Evolutionary conservation across 2,113 vertebrate species (phyloP), one percentile per base, ranked within the genome.

Genomic region (Callorhinus ursinus): DNA sequence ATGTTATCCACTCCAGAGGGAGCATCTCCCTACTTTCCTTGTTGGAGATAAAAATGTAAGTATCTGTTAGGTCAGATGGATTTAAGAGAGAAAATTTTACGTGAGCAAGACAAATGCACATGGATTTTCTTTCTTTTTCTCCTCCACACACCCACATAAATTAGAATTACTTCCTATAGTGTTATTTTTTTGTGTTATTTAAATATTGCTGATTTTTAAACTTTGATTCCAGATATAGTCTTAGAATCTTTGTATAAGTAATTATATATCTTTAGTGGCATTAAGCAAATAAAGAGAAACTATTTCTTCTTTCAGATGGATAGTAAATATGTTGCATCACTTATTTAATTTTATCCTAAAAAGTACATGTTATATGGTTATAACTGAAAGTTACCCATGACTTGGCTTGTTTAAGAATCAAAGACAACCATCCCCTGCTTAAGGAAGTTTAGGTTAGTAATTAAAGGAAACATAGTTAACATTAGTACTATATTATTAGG

Each of bases 21-120:
- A 97, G 36, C 42, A 93, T 53, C 59, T 95, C 8, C 95, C 33
- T 97, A 93, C 42, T 77, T 88, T 97, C 51, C 1, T 5, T 96
- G 13, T 88, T 95, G 91, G 95, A 98, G 46, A 91, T 86, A 95
- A 97, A 96, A 85, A 19, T 95, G 3, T 53, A 95, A 92, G 6
- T 98, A 96, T 96, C 97, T 95, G 80, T 92, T 51, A 4, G 2
- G 36, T 69, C 76, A 94, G n/a, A 97, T 46, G 5, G 10, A 89
- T 87, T 96, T 72, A 84, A 93, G n/a, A 81, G 76, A 94, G 24
- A 71, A 96, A 91, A 57, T 76, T 36, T 97, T 82, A 85, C 13
- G 57, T 57, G 28, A 94, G 33, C 0, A 1, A 96, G 16, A 95
- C 12, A 94, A 95, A 93, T 79, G 84, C 2, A 4, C 74, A n/a